phyloP scores from a whole-genome alignment of 1,140 invertebrate genomes.

The Cotesia glomerata region DNA sequence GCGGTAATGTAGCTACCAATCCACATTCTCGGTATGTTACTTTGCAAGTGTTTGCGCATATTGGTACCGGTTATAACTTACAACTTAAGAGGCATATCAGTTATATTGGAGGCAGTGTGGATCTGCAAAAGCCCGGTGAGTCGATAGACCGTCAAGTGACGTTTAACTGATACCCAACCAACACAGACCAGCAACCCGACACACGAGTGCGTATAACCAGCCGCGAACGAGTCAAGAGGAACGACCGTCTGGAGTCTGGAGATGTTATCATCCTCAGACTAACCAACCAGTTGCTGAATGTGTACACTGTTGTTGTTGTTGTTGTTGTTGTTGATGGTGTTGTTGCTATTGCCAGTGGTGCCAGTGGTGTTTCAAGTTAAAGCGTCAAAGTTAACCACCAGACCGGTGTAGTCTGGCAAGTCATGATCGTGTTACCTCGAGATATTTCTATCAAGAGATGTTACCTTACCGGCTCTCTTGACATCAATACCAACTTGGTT shows the following conservation, averaged over 20 bases:
- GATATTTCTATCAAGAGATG: slow-evolving; percentile 9
- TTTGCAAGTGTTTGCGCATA: not conserved
- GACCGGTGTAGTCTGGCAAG: slow-evolving; percentile 5
- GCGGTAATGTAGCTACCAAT: slow-evolving; percentile 7
- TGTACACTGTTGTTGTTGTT: no score
- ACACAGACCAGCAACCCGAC: not conserved
- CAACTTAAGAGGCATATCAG: no score
- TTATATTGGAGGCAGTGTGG: no score
- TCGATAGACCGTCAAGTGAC: slow-evolving; percentile 2
- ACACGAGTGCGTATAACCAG: not conserved
- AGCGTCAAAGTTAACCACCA: slow-evolving; percentile 8
- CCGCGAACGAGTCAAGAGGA: slow-evolving; percentile 30
- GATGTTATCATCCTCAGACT: slow-evolving; percentile 45
- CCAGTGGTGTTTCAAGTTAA: slow-evolving; percentile 11
- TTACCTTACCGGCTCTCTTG: not conserved
- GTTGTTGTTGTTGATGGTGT: no score
- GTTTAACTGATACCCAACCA: no score
- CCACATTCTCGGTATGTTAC: no score
- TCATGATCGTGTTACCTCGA: slow-evolving; percentile 19
- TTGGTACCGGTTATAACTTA: not conserved
- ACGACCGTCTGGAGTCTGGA: slow-evolving; percentile 51
- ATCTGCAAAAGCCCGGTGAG: slow-evolving; percentile 5
- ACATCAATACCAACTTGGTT: not conserved
- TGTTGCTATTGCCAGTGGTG: no score
- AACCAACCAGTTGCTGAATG: not conserved